phyloP scores from a whole-genome alignment of 2,797 vertebrate species.

The Luscinia luscinia region DNA sequence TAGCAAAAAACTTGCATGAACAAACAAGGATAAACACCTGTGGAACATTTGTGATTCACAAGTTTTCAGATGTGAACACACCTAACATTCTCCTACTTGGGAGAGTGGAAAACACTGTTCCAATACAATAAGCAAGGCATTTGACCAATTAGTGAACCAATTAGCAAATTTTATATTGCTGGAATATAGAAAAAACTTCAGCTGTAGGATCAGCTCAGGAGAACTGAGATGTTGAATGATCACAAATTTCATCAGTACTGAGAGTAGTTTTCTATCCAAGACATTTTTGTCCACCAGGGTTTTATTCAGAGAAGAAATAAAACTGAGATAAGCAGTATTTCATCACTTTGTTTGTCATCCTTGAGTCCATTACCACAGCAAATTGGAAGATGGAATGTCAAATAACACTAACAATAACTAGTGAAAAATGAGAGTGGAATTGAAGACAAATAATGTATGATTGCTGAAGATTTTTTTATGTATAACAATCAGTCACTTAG shows the following conservation, averaged over 20 bases:
- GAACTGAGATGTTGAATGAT: not conserved
- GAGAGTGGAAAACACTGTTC: not conserved
- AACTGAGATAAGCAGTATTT: slow-evolving; percentile 64
- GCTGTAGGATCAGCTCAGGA: not conserved
- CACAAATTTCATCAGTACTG: not conserved
- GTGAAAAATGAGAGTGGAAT: slow-evolving; percentile 64
- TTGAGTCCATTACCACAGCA: slow-evolving; percentile 64
- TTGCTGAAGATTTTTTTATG: slow-evolving; percentile 44
- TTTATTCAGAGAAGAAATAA: slow-evolving; percentile 58
- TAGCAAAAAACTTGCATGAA: not conserved
- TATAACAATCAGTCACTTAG: slow-evolving; percentile 50
- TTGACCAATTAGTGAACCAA: not conserved
- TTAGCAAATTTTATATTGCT: not conserved
- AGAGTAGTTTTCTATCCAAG: not conserved
- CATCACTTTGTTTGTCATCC: slow-evolving; percentile 65
- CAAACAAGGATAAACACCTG: not conserved
- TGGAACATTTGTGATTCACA: not conserved
- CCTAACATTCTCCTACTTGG: not conserved
- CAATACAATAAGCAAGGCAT: not conserved
- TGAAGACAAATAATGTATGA: slow-evolving; percentile 66
- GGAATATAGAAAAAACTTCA: not conserved
- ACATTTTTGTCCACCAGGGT: slow-evolving; percentile 11
- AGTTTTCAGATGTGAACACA: not conserved
- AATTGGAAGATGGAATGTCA: slow-evolving; percentile 70
- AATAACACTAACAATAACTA: slow-evolving; percentile 58